phyloP scores from a whole-genome alignment of 2,797 vertebrate species.

The Danio kyathit region DNA sequence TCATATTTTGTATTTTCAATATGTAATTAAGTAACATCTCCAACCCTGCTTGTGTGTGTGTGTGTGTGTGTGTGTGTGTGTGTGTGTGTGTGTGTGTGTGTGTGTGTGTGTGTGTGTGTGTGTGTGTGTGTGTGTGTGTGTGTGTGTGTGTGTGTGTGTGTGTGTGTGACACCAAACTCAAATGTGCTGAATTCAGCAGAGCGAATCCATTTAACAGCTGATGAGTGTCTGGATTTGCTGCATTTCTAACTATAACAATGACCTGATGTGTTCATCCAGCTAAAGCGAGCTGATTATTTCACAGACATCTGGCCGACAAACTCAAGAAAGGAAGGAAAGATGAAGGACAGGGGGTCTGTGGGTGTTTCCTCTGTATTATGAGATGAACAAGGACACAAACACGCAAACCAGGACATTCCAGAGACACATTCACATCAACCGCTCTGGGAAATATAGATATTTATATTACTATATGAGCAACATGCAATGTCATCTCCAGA shows the following conservation, averaged over 20 bases:
- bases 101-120: too few species aligned
- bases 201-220: conserved; percentile 6
- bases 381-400: conserved; percentile 19
- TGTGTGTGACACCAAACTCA: conserved; percentile 17
- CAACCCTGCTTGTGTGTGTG: too few species aligned
- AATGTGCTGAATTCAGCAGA: conserved; percentile 45
- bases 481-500: background rate
- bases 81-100: conserved; percentile 36
- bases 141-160: too few species aligned
- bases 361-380: conserved; percentile 47
- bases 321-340: conserved; percentile 39
- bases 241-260: conserved; percentile 19
- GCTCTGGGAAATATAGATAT: background rate
- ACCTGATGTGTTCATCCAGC: conserved; percentile 41
- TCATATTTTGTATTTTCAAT: too few species aligned
- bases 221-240: background rate
- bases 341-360: conserved; percentile 45
- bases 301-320: conserved; percentile 55
- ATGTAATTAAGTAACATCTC: too few species aligned
- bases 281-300: conserved; percentile 19
- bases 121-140: too few species aligned
- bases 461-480: background rate
- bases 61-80: too few species aligned
- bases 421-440: background rate
- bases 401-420: conserved; percentile 22